Evolutionary conservation across 2,888 invertebrate species (phyloP).

Genomic region (Micoletzkya japonica): DNA sequence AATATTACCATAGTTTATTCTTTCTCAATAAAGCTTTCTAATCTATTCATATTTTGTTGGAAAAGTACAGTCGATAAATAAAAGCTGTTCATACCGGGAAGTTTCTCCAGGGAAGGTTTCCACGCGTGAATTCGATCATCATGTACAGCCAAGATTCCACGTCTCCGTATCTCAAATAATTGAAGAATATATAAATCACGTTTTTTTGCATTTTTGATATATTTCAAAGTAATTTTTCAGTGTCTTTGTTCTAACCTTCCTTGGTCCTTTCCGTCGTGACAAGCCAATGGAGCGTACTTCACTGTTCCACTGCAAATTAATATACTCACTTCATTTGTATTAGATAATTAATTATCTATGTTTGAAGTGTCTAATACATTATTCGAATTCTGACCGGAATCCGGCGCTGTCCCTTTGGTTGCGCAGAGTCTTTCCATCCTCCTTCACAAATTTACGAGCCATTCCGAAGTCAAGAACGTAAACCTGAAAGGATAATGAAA

Average conservation of each 20-base stretch:
- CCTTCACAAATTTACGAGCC: slow-evolving; percentile 54
- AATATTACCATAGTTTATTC: neutral
- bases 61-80: neutral
- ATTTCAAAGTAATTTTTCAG: too few species aligned
- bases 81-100: slow-evolving; percentile 37
- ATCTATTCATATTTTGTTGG: neutral
- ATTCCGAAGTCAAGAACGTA: slow-evolving; percentile 60
- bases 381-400: slow-evolving; percentile 44
- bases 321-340: neutral
- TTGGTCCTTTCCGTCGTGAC: slow-evolving; percentile 38
- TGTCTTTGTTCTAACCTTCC: slow-evolving; percentile 16
- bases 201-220: too few species aligned
- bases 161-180: slow-evolving; percentile 45
- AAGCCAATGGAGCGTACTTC: slow-evolving; percentile 54
- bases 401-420: slow-evolving; percentile 52
- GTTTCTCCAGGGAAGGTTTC: slow-evolving; percentile 55
- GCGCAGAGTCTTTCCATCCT: slow-evolving; percentile 47
- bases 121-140: slow-evolving; percentile 51
- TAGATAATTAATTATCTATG: neutral
- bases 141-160: slow-evolving; percentile 55
- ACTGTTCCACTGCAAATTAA: slow-evolving; percentile 37
- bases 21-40: too few species aligned
- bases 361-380: neutral
- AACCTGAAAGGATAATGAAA: slow-evolving; percentile 29
- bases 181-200: too few species aligned